Conservation (phyloP, 2,797 vertebrate genomes). For the Falco novaeseelandiae region DNA sequence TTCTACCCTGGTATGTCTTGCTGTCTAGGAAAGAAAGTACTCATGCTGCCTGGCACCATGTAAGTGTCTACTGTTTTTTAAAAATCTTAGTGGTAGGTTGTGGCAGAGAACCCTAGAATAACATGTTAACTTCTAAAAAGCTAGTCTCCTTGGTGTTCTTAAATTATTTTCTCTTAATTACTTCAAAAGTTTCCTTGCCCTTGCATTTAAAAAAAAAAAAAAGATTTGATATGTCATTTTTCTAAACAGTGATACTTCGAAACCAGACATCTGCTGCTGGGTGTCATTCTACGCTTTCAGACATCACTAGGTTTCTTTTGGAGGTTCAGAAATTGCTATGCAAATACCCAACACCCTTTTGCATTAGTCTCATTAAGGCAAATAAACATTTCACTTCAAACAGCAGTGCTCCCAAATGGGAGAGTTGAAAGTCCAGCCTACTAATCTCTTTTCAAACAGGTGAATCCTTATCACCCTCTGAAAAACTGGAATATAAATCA, state of each 20-base stretch:
- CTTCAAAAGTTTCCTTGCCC: not conserved
- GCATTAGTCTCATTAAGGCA: not conserved
- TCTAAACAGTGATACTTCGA: not conserved
- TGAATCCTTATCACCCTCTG: not conserved
- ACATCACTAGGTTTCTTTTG: not conserved
- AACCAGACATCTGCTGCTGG: not conserved
- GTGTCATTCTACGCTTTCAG: not conserved
- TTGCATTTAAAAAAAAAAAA: not conserved
- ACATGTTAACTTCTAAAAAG: not conserved
- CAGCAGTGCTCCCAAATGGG: not conserved
- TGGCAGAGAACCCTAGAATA: not conserved
- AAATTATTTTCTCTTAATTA: not conserved
- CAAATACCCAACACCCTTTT: not conserved
- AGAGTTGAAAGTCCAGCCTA: not conserved
- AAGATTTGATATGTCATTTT: not conserved
- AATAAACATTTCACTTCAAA: conserved; percentile 25
- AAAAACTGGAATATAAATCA: conserved; percentile 35
- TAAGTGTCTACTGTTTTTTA: not conserved
- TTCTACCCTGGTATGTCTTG: not conserved
- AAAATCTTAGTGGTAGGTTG: not conserved
- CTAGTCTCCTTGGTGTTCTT: not conserved
- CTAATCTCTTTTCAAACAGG: not conserved
- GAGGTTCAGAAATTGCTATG: conserved; percentile 4
- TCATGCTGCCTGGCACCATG: not conserved
- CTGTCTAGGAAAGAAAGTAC: not conserved